Evolutionary conservation across 2,113 vertebrate species (phyloP).

Genomic region (Hemicordylus capensis): DNA sequence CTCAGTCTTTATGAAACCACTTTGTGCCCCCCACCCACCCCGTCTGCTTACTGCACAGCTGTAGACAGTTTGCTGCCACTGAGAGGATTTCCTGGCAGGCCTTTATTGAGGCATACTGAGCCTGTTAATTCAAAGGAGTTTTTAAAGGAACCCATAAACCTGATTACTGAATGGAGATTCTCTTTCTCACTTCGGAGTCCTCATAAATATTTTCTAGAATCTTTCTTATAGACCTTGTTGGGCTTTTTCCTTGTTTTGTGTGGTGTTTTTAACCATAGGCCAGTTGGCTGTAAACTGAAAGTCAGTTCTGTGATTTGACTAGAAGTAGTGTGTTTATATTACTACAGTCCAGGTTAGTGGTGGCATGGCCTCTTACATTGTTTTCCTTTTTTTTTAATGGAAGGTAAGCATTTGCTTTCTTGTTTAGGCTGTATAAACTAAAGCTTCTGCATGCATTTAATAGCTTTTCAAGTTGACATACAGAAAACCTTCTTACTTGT

Average conservation of each 20-base stretch:
- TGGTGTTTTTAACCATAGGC: neutral
- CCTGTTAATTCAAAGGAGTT: neutral
- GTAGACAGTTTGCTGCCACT: neutral
- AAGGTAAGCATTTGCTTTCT: constrained; percentile 11
- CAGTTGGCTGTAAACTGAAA: neutral
- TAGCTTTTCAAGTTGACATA: neutral
- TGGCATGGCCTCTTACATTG: neutral
- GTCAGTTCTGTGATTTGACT: neutral
- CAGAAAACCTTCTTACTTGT: neutral
- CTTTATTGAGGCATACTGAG: neutral
- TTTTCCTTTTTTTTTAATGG: constrained; percentile 6
- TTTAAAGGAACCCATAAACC: neutral
- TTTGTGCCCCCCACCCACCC: too few relatives aligned
- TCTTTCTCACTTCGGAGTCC: neutral
- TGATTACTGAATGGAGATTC: neutral
- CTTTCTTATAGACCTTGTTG: neutral
- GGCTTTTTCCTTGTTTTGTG: neutral
- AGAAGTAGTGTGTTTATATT: neutral
- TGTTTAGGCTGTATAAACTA: neutral
- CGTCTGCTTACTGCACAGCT: neutral
- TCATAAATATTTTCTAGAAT: neutral
- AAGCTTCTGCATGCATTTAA: neutral
- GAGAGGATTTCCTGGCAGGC: neutral
- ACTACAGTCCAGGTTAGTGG: neutral
- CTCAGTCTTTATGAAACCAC: neutral